Evolutionary conservation across 2,888 invertebrate genomes (phyloP).

Genomic region (Crossocerus cetratus): DNA sequence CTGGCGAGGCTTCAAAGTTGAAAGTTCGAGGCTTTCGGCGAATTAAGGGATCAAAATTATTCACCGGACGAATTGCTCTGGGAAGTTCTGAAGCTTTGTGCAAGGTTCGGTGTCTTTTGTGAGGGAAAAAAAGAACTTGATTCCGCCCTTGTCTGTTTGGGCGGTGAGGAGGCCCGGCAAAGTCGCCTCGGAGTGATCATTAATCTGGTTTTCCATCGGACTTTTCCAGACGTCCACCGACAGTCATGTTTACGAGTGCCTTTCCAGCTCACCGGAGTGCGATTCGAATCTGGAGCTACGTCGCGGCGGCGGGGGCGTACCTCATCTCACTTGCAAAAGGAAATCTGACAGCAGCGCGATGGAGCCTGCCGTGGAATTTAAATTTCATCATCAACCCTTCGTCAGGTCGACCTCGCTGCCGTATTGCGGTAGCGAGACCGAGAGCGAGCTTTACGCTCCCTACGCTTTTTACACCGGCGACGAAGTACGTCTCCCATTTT

Average conservation of each 20-base stretch:
- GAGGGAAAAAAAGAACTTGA: background rate
- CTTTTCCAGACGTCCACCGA: slow-evolving; percentile 78
- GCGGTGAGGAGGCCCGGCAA: background rate
- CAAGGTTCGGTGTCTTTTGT: slow-evolving; percentile 5
- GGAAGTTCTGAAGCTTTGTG: background rate
- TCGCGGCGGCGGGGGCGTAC: slow-evolving; percentile 74
- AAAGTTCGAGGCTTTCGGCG: background rate
- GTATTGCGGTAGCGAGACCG: slow-evolving; percentile 90
- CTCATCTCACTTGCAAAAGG: slow-evolving; percentile 73
- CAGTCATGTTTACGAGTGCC: slow-evolving; percentile 81
- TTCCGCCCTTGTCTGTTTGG: slow-evolving; percentile 23
- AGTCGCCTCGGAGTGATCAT: background rate
- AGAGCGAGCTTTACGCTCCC: slow-evolving; percentile 90
- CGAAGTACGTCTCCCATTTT: slow-evolving; percentile 74
- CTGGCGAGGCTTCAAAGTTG: background rate
- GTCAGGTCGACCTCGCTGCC: slow-evolving; percentile 84
- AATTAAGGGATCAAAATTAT: background rate
- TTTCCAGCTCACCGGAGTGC: slow-evolving; percentile 84
- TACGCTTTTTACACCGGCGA: slow-evolving; percentile 86
- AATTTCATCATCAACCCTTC: slow-evolving; percentile 80
- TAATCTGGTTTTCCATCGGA: slow-evolving; percentile 8
- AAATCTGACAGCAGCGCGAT: slow-evolving; percentile 79
- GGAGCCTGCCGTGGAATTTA: slow-evolving; percentile 80
- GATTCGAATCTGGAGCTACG: slow-evolving; percentile 79
- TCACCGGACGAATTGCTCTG: background rate